These are phyloP conservation scores for Erythrolamprus reginae DNA, from an alignment of 2,113 vertebrate species.

Conservation along the genomic window DNA sequence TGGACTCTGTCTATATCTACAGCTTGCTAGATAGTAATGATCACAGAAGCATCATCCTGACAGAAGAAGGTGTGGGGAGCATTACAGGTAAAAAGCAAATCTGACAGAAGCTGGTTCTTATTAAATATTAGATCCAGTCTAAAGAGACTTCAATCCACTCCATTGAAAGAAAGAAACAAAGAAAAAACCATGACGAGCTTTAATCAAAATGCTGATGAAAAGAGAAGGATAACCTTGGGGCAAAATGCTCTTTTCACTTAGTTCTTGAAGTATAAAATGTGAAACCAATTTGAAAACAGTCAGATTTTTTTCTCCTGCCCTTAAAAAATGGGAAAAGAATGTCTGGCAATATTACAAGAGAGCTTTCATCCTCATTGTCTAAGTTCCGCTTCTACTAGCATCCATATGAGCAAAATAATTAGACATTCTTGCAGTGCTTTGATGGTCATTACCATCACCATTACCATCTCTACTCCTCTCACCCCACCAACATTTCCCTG, in stretches of 20 bases:
- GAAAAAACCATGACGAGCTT: slow-evolving; percentile 14
- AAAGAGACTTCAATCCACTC: slow-evolving; percentile 36
- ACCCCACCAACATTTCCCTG: background rate
- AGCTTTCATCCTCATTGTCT: background rate
- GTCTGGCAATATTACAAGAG: background rate
- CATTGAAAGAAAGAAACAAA: slow-evolving; percentile 2
- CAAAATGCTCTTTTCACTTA: slow-evolving; percentile 21
- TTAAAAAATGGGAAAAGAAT: background rate
- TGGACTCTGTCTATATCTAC: background rate
- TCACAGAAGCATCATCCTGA: background rate
- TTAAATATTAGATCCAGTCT: slow-evolving; percentile 16
- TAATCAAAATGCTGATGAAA: slow-evolving; percentile 45
- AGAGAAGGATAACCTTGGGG: slow-evolving; percentile 10
- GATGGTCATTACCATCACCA: background rate
- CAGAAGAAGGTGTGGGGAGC: background rate
- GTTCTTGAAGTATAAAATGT: slow-evolving; percentile 21
- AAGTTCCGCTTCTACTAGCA: background rate
- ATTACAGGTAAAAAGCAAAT: slow-evolving; percentile 16
- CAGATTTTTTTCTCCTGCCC: background rate
- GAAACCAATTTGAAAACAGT: slow-evolving; percentile 14
- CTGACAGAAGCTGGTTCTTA: slow-evolving; percentile 35
- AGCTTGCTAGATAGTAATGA: background rate
- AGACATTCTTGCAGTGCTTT: background rate
- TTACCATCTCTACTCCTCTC: background rate
- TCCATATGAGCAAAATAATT: background rate